Conservation (phyloP, 2,888 invertebrate species). For the Drosophila buzzatii region DNA sequence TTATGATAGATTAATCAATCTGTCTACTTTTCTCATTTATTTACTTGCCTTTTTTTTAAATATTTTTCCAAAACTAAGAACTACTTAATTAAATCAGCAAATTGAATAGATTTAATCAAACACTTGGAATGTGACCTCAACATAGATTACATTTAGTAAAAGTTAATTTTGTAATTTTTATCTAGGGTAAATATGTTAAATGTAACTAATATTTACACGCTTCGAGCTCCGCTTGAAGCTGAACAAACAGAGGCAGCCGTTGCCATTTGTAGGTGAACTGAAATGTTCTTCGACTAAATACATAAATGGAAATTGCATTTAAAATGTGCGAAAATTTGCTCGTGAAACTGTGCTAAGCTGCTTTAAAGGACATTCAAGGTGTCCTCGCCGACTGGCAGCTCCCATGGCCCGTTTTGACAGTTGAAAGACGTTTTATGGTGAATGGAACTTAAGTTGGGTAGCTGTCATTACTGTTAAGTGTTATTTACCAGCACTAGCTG, state of each 20-base stretch:
- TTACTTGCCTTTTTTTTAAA: not conserved
- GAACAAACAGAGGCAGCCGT: not conserved
- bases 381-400: constrained; percentile 23
- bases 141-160: not conserved
- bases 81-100: not conserved
- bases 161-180: not conserved
- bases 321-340: constrained; percentile 3
- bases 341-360: constrained; percentile 8
- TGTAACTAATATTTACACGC: constrained; percentile 18
- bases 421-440: constrained; percentile 46
- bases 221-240: not conserved
- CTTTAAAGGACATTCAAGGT: constrained; percentile 15
- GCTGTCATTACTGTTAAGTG: constrained; percentile 57
- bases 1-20: too few species aligned
- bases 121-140: not conserved
- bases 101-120: not conserved
- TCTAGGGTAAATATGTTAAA: not conserved
- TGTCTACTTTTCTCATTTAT: not conserved
- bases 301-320: constrained; percentile 17
- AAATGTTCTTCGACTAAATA: not conserved
- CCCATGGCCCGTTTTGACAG: constrained; percentile 41
- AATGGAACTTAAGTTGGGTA: constrained; percentile 51
- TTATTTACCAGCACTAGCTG: constrained; percentile 54
- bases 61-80: not conserved
- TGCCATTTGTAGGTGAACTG: not conserved